These are phyloP conservation scores for Drosophila gunungcola DNA, from an alignment of 1,140 invertebrate species.

Conservation along the genomic window DNA sequence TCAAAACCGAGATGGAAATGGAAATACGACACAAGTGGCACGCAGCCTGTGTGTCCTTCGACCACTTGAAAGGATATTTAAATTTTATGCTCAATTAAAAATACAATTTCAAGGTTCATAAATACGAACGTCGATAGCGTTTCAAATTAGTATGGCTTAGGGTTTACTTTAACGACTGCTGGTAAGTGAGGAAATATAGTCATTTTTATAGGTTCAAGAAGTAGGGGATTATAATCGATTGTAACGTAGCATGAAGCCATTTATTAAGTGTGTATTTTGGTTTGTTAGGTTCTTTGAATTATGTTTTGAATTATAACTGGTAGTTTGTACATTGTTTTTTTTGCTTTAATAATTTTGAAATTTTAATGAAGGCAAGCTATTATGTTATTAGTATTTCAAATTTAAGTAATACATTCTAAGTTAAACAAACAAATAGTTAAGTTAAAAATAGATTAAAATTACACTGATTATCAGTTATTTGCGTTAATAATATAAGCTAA, in stretches of 20 bases:
- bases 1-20: slow-evolving; percentile 40
- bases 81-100: slow-evolving; percentile 80
- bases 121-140: slow-evolving; percentile 23
- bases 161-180: slow-evolving; percentile 28
- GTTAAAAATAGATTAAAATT: too few species aligned
- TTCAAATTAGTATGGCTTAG: slow-evolving; percentile 54
- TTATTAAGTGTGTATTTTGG: not conserved
- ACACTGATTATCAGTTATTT: not conserved
- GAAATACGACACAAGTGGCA: slow-evolving; percentile 54
- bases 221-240: not conserved
- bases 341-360: too few species aligned
- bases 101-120: slow-evolving; percentile 75
- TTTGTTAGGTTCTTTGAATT: too few species aligned
- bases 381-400: too few species aligned
- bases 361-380: too few species aligned
- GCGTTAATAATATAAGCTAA: not conserved
- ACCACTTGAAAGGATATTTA: slow-evolving; percentile 62
- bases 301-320: too few species aligned
- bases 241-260: not conserved
- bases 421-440: too few species aligned
- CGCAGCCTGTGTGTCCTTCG: slow-evolving; percentile 51
- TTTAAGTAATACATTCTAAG: too few species aligned
- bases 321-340: too few species aligned
- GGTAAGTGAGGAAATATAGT: not conserved
- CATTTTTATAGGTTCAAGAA: slow-evolving; percentile 3